Conservation (phyloP, 2,797 vertebrate species). For the Chaetodon trifasciatus region DNA sequence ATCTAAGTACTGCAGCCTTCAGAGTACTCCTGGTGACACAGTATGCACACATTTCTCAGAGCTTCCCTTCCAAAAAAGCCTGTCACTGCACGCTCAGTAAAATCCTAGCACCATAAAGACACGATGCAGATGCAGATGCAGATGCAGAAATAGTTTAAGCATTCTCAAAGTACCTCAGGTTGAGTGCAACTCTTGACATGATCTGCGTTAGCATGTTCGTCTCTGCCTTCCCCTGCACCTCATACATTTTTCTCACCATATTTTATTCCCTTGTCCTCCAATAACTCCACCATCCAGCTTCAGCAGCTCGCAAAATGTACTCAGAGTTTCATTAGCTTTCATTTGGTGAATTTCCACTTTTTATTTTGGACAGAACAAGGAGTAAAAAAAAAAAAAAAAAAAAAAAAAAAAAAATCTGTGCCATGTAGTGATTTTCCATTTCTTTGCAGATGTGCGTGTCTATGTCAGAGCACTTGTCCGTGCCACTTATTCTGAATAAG, state of each 20-base stretch:
- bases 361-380: constrained; percentile 18
- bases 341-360: constrained; percentile 51
- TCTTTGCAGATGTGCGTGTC: constrained; percentile 33
- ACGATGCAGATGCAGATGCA: constrained; percentile 16
- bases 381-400: constrained; percentile 24
- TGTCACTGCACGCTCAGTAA: constrained; percentile 6
- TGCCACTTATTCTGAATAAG: constrained; percentile 47
- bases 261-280: constrained; percentile 25
- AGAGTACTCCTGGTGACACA: neutral
- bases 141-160: neutral
- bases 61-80: neutral
- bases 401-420: constrained; percentile 11
- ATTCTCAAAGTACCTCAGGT: neutral
- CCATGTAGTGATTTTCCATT: constrained; percentile 48
- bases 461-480: constrained; percentile 38
- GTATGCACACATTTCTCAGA: constrained; percentile 1
- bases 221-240: neutral
- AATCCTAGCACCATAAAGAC: neutral
- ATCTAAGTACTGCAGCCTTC: constrained; percentile 1
- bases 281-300: constrained; percentile 22
- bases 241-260: neutral
- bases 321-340: constrained; percentile 34
- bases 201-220: constrained; percentile 2
- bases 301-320: constrained; percentile 24
- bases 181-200: neutral